These are phyloP conservation scores for Ctenoplectra terminalis DNA, from an alignment of 1,140 invertebrate species.

Conservation along the genomic window DNA sequence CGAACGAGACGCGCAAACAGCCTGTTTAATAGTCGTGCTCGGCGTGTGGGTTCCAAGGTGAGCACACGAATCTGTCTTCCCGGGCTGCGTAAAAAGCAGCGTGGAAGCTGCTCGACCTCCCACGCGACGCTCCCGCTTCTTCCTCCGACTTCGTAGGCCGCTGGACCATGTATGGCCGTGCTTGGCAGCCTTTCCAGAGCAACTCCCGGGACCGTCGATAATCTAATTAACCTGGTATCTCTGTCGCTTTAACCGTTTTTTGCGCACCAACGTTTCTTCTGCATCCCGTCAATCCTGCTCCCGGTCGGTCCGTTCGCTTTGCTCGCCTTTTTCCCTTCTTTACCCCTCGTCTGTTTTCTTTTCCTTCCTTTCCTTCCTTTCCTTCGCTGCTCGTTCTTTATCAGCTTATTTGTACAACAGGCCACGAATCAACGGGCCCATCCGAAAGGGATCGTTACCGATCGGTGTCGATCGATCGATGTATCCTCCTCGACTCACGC, in stretches of 20 bases:
- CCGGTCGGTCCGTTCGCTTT: conserved; percentile 4
- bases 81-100: conserved; percentile 52
- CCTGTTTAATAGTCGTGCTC: conserved; percentile 30
- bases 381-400: neutral
- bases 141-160: conserved; percentile 46
- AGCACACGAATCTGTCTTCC: conserved; percentile 56
- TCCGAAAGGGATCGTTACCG: neutral
- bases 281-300: conserved; percentile 48
- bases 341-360: too few species aligned
- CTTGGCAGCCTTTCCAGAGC: neutral
- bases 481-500: conserved; percentile 5
- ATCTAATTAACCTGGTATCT: conserved; percentile 63
- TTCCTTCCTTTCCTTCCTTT: too few species aligned
- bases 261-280: conserved; percentile 26
- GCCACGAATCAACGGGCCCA: conserved; percentile 15
- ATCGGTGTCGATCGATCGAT: neutral
- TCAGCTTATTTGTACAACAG: neutral
- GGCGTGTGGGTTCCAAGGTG: conserved; percentile 38
- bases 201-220: conserved; percentile 42
- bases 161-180: conserved; percentile 66
- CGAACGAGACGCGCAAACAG: neutral
- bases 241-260: conserved; percentile 29
- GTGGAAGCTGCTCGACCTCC: conserved; percentile 56
- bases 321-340: conserved; percentile 4
- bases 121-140: conserved; percentile 57